phyloP scores from a whole-genome alignment of 2,113 vertebrate species.

The Catharus minimus region DNA sequence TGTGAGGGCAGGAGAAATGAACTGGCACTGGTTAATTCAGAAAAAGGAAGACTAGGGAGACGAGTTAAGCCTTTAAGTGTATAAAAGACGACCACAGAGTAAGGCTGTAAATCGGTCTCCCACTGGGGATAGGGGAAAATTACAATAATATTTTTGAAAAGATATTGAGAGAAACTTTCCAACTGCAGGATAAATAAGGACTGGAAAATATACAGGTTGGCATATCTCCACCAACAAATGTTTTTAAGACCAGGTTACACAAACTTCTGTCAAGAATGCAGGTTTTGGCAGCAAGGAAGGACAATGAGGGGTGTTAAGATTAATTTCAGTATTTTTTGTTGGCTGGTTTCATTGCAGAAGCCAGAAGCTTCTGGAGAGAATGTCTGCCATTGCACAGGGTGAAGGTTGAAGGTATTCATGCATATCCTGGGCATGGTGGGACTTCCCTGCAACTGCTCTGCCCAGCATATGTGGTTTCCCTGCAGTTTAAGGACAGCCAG shows the following conservation, averaged over 20 bases:
- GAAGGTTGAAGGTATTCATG: not conserved
- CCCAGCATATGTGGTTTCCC: not conserved
- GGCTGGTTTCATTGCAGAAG: not conserved
- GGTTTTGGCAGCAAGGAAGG: not conserved
- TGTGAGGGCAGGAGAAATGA: not conserved
- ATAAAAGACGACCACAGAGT: not conserved
- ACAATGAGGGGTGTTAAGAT: not conserved
- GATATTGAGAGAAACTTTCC: not conserved
- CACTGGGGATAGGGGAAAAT: not conserved
- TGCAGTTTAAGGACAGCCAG: not conserved
- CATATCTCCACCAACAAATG: not conserved
- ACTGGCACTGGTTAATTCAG: not conserved
- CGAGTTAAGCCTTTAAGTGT: not conserved
- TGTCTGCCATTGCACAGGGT: not conserved
- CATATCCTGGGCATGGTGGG: rapidly evolving
- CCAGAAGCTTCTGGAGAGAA: not conserved
- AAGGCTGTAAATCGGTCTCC: not conserved
- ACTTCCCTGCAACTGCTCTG: not conserved
- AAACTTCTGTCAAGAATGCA: not conserved
- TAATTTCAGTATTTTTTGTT: not conserved
- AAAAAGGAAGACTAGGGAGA: not conserved
- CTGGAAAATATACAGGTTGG: not conserved
- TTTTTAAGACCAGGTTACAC: not conserved
- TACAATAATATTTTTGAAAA: not conserved
- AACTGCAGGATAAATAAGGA: not conserved